A percentile compares a stretch with the other conserved stretches of the same genome.
Conservation (phyloP, 2,113 vertebrate species). For the Seriola rivoliana region DNA sequence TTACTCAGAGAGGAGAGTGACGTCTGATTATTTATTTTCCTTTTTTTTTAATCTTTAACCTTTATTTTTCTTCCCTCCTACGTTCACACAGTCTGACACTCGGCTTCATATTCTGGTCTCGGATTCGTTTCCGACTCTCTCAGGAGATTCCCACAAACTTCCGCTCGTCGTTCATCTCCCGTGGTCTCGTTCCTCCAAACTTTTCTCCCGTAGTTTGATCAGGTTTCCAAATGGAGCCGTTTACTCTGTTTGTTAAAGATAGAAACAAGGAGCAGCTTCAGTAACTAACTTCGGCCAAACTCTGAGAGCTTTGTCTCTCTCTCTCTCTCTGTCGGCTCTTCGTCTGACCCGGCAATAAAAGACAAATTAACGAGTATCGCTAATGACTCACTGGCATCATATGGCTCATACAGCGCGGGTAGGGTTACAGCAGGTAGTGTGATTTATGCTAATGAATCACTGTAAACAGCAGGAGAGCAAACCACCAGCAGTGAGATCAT, state of each 20-base stretch:
- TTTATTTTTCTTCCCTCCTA: slow-evolving; percentile 20
- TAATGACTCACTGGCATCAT: background rate
- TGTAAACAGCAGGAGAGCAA: background rate
- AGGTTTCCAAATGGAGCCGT: background rate
- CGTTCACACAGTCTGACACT: slow-evolving; percentile 7
- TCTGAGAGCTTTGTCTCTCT: background rate
- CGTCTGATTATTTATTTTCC: slow-evolving; percentile 52
- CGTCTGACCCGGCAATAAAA: background rate
- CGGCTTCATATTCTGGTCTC: background rate
- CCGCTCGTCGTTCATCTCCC: background rate
- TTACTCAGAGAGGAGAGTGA: slow-evolving; percentile 45
- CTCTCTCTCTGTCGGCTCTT: background rate
- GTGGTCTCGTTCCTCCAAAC: background rate
- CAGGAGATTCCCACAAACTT: slow-evolving; percentile 25
- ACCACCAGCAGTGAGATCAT: background rate
- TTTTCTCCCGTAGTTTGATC: background rate
- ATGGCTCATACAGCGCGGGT: background rate
- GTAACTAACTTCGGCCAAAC: background rate
- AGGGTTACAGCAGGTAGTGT: background rate
- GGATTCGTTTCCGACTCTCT: slow-evolving; percentile 15
- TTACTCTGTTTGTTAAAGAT: slow-evolving; percentile 23
- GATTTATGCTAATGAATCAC: background rate
- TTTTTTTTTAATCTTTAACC: slow-evolving; percentile 49
- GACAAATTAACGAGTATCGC: background rate
- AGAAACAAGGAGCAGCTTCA: background rate